phyloP scores from a whole-genome alignment of 2,888 invertebrate genomes.

The Mimachlamys varia region DNA sequence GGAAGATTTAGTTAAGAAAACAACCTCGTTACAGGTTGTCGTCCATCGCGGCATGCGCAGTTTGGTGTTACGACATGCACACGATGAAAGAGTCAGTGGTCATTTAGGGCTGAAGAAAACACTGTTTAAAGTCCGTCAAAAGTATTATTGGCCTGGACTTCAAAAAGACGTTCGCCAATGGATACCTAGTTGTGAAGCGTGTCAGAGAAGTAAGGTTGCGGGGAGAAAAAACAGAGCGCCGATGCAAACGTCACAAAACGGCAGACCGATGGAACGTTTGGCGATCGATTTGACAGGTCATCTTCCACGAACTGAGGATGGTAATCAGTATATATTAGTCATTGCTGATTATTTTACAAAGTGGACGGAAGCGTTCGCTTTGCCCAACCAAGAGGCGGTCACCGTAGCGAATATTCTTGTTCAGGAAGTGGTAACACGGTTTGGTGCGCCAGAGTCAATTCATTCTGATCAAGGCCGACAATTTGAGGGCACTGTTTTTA shows the following conservation, averaged over 20 bases:
- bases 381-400: no score
- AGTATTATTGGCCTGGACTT: no score
- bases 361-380: neutral
- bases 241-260: neutral
- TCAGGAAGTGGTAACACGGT: no score
- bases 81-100: neutral
- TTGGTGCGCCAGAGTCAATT: no score
- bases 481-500: neutral
- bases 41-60: neutral
- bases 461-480: no score
- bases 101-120: no score
- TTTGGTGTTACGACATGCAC: neutral
- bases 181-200: neutral
- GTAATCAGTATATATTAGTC: neutral
- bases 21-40: neutral
- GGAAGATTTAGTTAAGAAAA: neutral
- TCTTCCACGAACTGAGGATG: neutral
- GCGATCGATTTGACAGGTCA: neutral
- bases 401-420: no score
- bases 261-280: neutral
- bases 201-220: neutral
- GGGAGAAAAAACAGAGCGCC: neutral
- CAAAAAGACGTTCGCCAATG: no score
- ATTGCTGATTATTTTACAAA: neutral
- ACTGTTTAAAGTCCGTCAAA: neutral